phyloP scores from a whole-genome alignment of 2,113 vertebrate species.

The Sorex fumeus region DNA sequence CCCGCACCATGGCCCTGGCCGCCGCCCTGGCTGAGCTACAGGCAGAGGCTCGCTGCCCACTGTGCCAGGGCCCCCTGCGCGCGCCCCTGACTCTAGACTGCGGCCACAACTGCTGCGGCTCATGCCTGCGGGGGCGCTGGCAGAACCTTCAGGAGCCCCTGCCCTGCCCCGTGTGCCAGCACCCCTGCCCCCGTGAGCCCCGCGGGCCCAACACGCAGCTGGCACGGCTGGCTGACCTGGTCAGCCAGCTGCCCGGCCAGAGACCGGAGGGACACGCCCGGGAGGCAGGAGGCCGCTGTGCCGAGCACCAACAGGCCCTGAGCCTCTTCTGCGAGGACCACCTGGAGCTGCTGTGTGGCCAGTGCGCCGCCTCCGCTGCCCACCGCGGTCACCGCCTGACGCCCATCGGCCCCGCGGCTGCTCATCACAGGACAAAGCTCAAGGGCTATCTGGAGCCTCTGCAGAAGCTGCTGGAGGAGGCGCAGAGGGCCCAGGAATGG shows the following conservation, averaged over 20 bases:
- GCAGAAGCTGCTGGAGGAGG: not conserved
- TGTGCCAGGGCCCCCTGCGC: not conserved
- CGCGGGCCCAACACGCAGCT: not conserved
- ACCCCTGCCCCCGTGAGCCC: not conserved
- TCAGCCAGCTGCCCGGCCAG: not conserved
- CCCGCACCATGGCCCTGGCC: not conserved
- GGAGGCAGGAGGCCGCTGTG: not conserved
- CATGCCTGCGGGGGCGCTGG: not conserved
- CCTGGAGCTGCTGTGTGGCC: constrained; percentile 40
- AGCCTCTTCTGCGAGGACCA: constrained; percentile 71
- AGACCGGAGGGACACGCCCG: not conserved
- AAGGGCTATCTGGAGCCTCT: not conserved
- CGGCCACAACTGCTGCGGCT: not conserved
- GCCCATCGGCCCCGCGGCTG: not conserved
- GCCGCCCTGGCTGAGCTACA: not conserved
- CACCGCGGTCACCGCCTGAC: not conserved
- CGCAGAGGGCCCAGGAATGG: too few species aligned
- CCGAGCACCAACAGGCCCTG: not conserved
- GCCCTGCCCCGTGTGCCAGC: not conserved
- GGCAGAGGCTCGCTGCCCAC: not conserved
- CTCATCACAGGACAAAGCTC: not conserved
- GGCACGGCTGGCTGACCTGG: not conserved
- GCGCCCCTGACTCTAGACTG: not conserved
- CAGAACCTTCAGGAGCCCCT: not conserved
- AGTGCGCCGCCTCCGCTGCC: not conserved